Evolutionary conservation across 2,797 vertebrate genomes (phyloP), one percentile per base, ranked within the genome.

Genomic region (Takifugu ocellatus): DNA sequence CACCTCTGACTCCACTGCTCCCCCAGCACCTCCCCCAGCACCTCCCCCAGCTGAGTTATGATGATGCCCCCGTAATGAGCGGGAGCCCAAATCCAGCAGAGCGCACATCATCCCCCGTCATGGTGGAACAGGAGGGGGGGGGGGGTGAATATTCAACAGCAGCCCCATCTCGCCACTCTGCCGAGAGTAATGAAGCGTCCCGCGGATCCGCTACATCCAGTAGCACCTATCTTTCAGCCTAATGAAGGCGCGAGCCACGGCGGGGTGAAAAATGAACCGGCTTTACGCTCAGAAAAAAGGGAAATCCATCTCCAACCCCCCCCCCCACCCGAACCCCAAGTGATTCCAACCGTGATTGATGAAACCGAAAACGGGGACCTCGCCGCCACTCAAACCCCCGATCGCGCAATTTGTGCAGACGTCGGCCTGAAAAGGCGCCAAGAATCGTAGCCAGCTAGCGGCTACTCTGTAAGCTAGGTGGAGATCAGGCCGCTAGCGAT

Each of bases 121-220:
- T 5, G n/a, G n/a, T 29, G 6, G 24, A 25, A 3, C 8, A 16
- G 36, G 33, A 31, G 48, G 21, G 6, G 6, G n/a, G 29, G 60
- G 6, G 66, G 67, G 49, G 73, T 76, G 68, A 72, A 74, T 73
- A 79, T 77, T 73, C 75, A n/a, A 59, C 53, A 24, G 59, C 49
- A 54, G 69, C 72, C 69, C 25, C 49, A 67, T 67, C 49, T 59
- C 14, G 45, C 70, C 61, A 21, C 59, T 61, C 61, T 68, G 70
- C 55, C 26, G 74, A 78, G 74, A 78, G 78, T 83, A 84, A 88
- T 85, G 86, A 84, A 81, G 75, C 71, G 70, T 55, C 25, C 56
- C 57, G 7, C 36, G 26, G 74, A 82, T 79, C 68, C 11, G 48
- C 56, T 56, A 61, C 74, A 62, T 33, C 33, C 74, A 24, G 9